phyloP scores from a whole-genome alignment of 2,113 vertebrate species.

The Plestiodon gilberti region DNA sequence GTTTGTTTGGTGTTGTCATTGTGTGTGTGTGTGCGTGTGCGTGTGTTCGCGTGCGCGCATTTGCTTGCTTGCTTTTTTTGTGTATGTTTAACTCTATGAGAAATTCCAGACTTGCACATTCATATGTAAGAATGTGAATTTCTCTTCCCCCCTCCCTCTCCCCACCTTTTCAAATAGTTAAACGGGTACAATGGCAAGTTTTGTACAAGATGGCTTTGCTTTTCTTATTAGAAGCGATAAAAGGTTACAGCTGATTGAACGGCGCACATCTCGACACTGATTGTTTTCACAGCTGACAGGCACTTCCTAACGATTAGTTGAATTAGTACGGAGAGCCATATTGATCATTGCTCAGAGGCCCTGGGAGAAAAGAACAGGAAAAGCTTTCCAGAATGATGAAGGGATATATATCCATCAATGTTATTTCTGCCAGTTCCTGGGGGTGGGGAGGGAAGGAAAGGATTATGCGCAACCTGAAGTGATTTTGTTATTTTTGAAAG shows the following conservation, averaged over 20 bases:
- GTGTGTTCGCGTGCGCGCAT: no score
- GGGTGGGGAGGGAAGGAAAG: background rate
- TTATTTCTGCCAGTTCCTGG: background rate
- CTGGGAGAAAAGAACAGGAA: background rate
- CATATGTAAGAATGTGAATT: background rate
- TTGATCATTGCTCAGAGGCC: slow-evolving; percentile 1
- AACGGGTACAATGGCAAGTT: background rate
- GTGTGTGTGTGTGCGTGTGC: background rate
- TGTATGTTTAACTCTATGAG: background rate
- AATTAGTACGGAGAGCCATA: background rate
- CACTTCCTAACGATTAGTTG: background rate
- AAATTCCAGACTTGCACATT: background rate
- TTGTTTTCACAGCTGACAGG: background rate
- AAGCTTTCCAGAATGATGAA: background rate
- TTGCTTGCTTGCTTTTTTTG: background rate
- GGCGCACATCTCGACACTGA: background rate
- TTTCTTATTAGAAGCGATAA: background rate
- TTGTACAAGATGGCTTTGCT: background rate
- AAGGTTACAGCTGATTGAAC: rapidly evolving
- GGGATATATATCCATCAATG: background rate
- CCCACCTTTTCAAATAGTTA: background rate
- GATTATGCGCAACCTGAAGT: background rate
- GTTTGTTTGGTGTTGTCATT: background rate
- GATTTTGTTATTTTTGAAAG: background rate
- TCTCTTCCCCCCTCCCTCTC: background rate